Evolutionary conservation across 2,113 vertebrate genomes (phyloP), one percentile per base, ranked within the genome.

Genomic region (Empidonax traillii): DNA sequence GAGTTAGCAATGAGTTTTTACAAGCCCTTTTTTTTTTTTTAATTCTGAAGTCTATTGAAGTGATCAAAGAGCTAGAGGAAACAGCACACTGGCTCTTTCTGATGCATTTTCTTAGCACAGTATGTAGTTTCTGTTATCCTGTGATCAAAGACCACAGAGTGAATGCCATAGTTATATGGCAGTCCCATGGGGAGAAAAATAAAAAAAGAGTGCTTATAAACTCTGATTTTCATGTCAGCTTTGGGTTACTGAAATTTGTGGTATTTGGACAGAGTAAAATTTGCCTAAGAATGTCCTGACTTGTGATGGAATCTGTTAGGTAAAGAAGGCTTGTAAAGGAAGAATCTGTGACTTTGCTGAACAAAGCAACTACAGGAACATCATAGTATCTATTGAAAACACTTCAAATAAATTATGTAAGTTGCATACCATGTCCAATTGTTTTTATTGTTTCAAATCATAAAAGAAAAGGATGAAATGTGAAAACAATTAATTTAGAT

Each of bases 61-160:
- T 58, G 18, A 95, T 94, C 87, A 96, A 96, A 96, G 83, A 76
- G 20, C 51, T 86, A 23, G 56, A 94, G 22, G 12, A 65, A 94
- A 58, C 27, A 88, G 39, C 28, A 58, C 12, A 33, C 46, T 92
- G 18, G 11, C 71, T 43, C 8, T 68, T 94, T 91, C 47, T 86
- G 63, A 87, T 83, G 61, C 16, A 39, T 83, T 91, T 96, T 84
- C 63, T 79, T 89, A 85, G 49, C 69, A 94, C 44, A 75, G 56
- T 53, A n/a, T 37, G 37, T 65, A 69, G 35, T 88, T 86, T 82
- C 77, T 90, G 52, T 91, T 94, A 74, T 68, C 33, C 33, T 88
- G 33, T 71, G 80, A 95, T 97, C 94, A 97, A 97, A 97, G 88
- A 51, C 84, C 66, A 52, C 52, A 55, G 31, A 89, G 52, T 20